These are phyloP conservation scores for Parasteatoda lunata DNA, from an alignment of 2,888 invertebrate species.

Conservation along the genomic window DNA sequence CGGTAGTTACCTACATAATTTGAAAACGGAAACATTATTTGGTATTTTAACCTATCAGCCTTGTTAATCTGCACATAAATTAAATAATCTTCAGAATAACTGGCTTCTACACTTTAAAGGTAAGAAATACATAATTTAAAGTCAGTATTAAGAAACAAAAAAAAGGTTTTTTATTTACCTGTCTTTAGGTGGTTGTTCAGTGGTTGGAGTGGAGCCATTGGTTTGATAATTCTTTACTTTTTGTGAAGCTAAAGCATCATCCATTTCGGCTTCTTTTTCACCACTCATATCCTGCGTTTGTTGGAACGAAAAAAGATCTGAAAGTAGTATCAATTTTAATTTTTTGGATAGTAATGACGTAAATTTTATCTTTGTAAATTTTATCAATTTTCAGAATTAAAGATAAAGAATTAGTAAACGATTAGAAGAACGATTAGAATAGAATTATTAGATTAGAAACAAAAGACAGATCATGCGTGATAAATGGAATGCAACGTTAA, in stretches of 20 bases:
- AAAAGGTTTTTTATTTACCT: slow-evolving; percentile 14
- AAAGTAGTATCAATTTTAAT: too few species aligned
- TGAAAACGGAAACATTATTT: too few species aligned
- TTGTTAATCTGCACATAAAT: not conserved
- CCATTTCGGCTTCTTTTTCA: slow-evolving; percentile 38
- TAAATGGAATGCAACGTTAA: too few species aligned
- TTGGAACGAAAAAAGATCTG: not conserved
- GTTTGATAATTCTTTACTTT: slow-evolving; percentile 48
- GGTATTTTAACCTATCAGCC: too few species aligned
- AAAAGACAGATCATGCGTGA: too few species aligned
- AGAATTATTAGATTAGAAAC: too few species aligned
- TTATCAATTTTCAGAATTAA: too few species aligned
- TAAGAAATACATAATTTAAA: not conserved
- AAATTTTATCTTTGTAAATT: too few species aligned
- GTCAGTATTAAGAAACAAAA: not conserved
- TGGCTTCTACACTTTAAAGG: not conserved
- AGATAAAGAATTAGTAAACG: too few species aligned
- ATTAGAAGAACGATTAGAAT: too few species aligned
- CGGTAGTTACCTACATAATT: too few species aligned
- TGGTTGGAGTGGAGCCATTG: not conserved
- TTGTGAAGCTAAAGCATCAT: slow-evolving; percentile 26
- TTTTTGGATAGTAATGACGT: too few species aligned
- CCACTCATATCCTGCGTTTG: not conserved
- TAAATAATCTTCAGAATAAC: not conserved
- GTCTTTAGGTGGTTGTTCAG: slow-evolving; percentile 29